These are phyloP conservation scores for Palythoa grandis DNA, from an alignment of 92 coral and sea anemone genomes.

Conservation along the genomic window DNA sequence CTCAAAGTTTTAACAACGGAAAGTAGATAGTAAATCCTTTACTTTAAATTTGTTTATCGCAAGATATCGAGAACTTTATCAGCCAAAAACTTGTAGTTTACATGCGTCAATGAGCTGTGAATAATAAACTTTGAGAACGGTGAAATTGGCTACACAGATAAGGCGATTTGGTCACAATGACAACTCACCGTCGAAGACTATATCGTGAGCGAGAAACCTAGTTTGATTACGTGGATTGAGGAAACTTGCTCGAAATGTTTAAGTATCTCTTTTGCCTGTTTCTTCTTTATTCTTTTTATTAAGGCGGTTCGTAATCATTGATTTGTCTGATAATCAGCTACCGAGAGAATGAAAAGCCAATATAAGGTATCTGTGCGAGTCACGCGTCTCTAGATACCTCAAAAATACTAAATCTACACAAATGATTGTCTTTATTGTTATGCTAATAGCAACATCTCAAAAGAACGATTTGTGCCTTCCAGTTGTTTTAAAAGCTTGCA, in stretches of 20 bases:
- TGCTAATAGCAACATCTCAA: constrained; percentile 32
- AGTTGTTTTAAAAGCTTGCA: constrained; percentile 2
- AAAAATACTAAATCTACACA: background rate
- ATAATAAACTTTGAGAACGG: constrained; percentile 62
- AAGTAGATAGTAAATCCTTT: constrained; percentile 10
- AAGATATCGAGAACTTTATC: constrained; percentile 48
- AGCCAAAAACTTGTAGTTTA: constrained; percentile 34
- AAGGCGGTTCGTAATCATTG: constrained; percentile 24
- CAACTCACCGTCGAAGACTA: constrained; percentile 7
- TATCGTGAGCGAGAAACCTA: constrained; percentile 22
- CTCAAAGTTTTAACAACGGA: background rate
- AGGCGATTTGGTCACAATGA: constrained; percentile 41
- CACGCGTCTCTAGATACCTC: constrained; percentile 37
- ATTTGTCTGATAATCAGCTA: constrained; percentile 10
- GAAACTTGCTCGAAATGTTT: constrained; percentile 16
- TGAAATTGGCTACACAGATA: constrained; percentile 69
- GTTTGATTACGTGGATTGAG: constrained; percentile 14
- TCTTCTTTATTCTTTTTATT: constrained; percentile 18
- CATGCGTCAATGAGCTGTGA: constrained; percentile 44
- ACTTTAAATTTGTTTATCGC: constrained; percentile 40
- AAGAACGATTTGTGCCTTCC: background rate
- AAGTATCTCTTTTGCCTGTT: constrained; percentile 37
- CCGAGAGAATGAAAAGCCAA: constrained; percentile 6
- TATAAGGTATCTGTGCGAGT: constrained; percentile 1
- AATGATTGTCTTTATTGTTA: constrained; percentile 27